Evolutionary conservation across 2,113 vertebrate species (phyloP), one percentile per base, ranked within the genome.

Genomic region (Cyrtonyx montezumae): DNA sequence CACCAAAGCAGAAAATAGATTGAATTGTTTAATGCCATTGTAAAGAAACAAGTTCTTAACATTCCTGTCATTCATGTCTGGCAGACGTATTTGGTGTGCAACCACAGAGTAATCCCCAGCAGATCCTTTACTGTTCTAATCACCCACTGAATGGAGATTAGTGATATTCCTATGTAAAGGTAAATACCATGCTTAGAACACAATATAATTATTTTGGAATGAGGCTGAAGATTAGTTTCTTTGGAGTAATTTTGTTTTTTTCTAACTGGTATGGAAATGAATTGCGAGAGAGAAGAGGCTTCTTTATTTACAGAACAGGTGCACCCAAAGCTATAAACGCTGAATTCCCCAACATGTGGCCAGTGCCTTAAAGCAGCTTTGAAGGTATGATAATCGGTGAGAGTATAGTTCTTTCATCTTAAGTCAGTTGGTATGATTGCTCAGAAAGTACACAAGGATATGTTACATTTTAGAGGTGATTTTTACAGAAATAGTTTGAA

Each of bases 121-220:
- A 92, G 42, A 66, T 83, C 84, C 78, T 81, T 88, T 85, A 18
- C 80, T 65, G 70, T 77, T 65, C 79, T 88, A 90, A 91, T 93
- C 87, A 91, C 40, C 13, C 21, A 25, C 53, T 80, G 89, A 88
- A 71, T 86, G 51, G 63, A 78, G 37, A 96, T 85, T 30, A 85
- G 71, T 78, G 65, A 93, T 84, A 87, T 92, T 62, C 56, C 34
- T 76, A 79, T 73, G 75, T 74, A 84, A 91, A 94, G 87, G 87
- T 94, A 91, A 73, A 90, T 51, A 74, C 73, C 53, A 21, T 62
- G 48, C 68, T 90, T 84, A 76, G 59, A 93, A 81, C 55, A 85
- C 63, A 88, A 74, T 56, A 10, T 46, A 69, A 82, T 83, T 82
- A 69, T 75, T 87, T 74, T 67, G 73, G 34, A 92, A 90, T n/a